Conservation (phyloP, 1,140 invertebrate species). For the Ephestia elutella region DNA sequence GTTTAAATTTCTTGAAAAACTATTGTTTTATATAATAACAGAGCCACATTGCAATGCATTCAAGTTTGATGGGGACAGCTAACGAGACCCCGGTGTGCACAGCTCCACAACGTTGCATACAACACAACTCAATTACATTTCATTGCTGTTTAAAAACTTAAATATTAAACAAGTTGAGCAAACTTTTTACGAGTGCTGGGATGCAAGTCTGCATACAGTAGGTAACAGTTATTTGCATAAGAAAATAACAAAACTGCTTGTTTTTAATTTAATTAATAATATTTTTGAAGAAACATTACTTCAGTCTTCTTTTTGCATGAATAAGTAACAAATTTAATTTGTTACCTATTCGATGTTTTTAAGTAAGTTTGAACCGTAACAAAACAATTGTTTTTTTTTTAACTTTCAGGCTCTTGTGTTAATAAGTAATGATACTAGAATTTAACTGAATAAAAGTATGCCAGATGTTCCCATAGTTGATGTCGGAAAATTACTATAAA, state of each 20-base stretch:
- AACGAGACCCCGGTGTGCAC: neutral
- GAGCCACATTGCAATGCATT: neutral
- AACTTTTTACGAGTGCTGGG: neutral
- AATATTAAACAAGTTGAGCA: neutral
- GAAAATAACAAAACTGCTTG: neutral
- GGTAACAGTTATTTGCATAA: neutral
- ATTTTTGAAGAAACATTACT: neutral
- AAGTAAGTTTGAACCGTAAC: too few relatives aligned
- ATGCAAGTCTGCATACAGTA: neutral
- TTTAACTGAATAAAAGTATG: too few relatives aligned
- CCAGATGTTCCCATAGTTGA: too few relatives aligned
- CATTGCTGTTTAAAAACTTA: neutral
- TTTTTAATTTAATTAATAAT: neutral
- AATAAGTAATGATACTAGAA: too few relatives aligned
- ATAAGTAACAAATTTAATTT: too few relatives aligned
- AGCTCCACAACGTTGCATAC: neutral
- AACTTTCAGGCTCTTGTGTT: too few relatives aligned
- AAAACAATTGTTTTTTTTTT: too few relatives aligned
- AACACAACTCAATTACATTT: neutral
- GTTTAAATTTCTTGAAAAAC: too few relatives aligned
- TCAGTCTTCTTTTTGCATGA: too few relatives aligned
- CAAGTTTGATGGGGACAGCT: neutral
- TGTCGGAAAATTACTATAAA: too few relatives aligned
- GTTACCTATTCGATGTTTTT: too few relatives aligned
- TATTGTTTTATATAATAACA: too few relatives aligned